A percentile compares a stretch with the other conserved stretches of the same genome.
Conservation (phyloP, 2,113 vertebrate species). For the Sylvietta virens region DNA sequence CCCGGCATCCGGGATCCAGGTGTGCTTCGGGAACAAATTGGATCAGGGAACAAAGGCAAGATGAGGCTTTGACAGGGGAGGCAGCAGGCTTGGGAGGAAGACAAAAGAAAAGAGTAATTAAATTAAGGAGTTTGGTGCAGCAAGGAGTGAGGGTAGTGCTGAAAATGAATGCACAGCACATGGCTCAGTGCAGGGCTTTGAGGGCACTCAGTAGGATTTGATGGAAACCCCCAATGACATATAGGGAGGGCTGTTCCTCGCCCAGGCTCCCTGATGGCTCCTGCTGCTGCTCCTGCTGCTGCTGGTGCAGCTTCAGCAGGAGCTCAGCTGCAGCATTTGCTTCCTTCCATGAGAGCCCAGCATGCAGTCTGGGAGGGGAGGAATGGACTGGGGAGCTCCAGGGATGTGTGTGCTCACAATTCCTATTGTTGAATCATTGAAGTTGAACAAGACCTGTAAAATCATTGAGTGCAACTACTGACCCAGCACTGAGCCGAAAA, state of each 20-base stretch:
- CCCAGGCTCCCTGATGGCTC: rapidly evolving
- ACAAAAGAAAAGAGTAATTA: neutral
- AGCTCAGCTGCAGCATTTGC: rapidly evolving
- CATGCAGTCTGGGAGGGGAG: rapidly evolving
- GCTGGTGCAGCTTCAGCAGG: too few relatives aligned
- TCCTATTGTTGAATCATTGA: rapidly evolving
- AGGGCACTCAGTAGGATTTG: neutral
- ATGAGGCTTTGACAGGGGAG: neutral
- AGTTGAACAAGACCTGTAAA: neutral
- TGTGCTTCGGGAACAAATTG: neutral
- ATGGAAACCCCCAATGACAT: rapidly evolving
- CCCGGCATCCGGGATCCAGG: rapidly evolving
- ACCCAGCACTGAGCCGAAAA: neutral
- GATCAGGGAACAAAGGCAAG: neutral
- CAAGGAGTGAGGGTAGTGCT: neutral
- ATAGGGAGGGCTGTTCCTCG: rapidly evolving
- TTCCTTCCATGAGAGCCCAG: neutral
- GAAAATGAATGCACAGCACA: rapidly evolving
- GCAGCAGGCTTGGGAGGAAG: neutral
- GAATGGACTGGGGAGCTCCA: rapidly evolving
- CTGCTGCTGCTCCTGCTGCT: neutral
- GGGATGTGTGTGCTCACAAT: neutral
- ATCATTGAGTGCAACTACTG: rapidly evolving
- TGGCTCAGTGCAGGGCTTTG: neutral
- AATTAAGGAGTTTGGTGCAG: neutral